Evolutionary conservation across 2,113 vertebrate species (phyloP), one percentile per base, ranked within the genome.

Genomic region (Girardinichthys multiradiatus): DNA sequence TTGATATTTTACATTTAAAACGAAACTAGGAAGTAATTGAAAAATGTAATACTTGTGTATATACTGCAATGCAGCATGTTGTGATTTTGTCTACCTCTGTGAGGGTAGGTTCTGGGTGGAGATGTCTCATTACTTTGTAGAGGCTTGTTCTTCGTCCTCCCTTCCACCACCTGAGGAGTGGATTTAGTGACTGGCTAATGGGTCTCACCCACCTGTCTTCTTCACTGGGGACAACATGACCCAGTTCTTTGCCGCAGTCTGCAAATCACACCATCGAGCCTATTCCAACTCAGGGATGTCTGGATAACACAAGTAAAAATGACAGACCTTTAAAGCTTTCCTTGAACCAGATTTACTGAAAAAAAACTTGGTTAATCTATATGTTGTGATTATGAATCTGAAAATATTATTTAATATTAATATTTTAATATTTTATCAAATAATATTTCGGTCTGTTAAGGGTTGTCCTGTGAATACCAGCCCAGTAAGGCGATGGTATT

Each of bases 151-250:
- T 60, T 64, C 66, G 70, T 57, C 70, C 74, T 75, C 35, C 58
- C 60, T 51, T 79, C 74, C 68, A 70, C 63, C 68, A 72, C 73
- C 84, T 80, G 75, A 73, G 80, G 77, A 84, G 75, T 86, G 75
- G 83, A 88, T 90, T 78, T 72, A 72, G 86, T 89, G 84, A 70
- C 81, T 64, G 64, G 60, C 82, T 91, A 90, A 92, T 89, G 82
- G 85, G 31, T 65, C 35, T 81, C 70, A 76, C 63, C 83, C 85
- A 70, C 58, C 69, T 57, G 14, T 0, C 17, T 11, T 72, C 80
- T 65, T 78, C 64, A 70, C 73, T 45, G 76, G 74, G 83, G 74
- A 89, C 85, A 78, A 72, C 74, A 30, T 86, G 87, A 89, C 89
- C 83, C 83, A 76, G 65, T 77, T 75, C 74, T 4, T 31, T 58